Evolutionary conservation across 2,888 invertebrate species (phyloP).

Genomic region (Lypha dubia): DNA sequence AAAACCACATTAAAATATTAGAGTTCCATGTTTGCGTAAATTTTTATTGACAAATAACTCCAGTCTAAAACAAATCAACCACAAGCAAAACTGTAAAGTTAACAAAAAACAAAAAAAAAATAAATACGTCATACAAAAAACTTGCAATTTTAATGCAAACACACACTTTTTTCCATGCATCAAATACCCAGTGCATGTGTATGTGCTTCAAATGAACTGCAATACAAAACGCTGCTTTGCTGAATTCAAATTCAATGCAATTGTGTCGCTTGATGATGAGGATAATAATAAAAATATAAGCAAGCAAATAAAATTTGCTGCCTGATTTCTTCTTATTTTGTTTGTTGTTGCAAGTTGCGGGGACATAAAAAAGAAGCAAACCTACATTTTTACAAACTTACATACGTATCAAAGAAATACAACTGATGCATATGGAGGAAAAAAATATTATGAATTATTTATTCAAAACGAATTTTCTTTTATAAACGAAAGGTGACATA

Average conservation of each 20-base stretch:
- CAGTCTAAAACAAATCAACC: not conserved
- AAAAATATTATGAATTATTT: slow-evolving; percentile 7
- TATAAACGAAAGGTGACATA: not conserved
- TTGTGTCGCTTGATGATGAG: slow-evolving; percentile 16
- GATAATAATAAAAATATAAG: not conserved
- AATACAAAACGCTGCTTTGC: not conserved
- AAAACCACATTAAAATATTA: slow-evolving; percentile 7
- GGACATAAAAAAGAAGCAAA: not conserved
- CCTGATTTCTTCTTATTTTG: not conserved
- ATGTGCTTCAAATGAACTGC: not conserved
- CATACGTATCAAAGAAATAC: not conserved
- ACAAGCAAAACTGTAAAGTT: not conserved
- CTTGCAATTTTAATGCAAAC: not conserved
- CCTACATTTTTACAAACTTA: not conserved
- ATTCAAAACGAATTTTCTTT: slow-evolving; percentile 29
- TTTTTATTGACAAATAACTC: no score
- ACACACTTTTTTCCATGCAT: not conserved
- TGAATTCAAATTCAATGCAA: not conserved
- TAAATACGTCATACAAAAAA: not conserved
- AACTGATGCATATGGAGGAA: not conserved
- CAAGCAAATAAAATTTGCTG: not conserved
- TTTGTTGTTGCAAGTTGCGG: not conserved
- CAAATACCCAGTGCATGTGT: no score
- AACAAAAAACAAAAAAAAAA: slow-evolving; percentile 9
- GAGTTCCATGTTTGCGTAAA: not conserved